Base-by-base conservation (phyloP, 2,113 vertebrate species). In the Cariama cristata region DNA sequence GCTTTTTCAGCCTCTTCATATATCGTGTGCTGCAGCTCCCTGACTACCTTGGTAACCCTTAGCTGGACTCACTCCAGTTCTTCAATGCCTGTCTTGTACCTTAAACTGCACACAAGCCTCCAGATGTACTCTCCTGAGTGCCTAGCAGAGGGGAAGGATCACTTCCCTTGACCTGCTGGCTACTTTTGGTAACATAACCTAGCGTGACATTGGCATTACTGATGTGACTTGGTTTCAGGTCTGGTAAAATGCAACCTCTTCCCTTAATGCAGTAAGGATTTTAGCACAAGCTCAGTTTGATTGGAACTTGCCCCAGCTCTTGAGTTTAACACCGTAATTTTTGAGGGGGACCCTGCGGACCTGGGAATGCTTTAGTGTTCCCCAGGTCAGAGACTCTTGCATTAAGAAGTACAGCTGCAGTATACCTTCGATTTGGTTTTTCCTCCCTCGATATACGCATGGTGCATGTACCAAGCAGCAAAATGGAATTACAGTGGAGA, bases 151-250 rank as follows among this genome's bases (percentile, higher is more conserved):
- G 14, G 22, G 30, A 50, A 72, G 35, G 15, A 28, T 6, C 13
- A 4, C 47, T 52, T 12, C 47, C 42, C 53, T 27, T 62, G 21
- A 19, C 20, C 27, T 21, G 19, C 59, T 32, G 63, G 21, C 79
- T 66, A 19, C 52, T 8, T 26, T 1, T 11, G 19, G 44, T 73
- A 5, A 18, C 24, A 14, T 55, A 79, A 28, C 32, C 50, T 16
- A 23, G 5, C 3, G 0, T 1, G 3, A 6, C 16, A 0, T 5
- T 32, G 53, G 20, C 71, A 27, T 6, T 60, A 11, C 50, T 12
- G 33, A 23, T 0, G 0, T 8, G 28, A n/a, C 45, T 20, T 14
- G 7, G 11, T 17, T 56, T 12, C 53, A 30, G 56, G 11, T 72
- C 67, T 58, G 35, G 8, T 38, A 8, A 56, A 38, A 49, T 2